A percentile compares a stretch with the other conserved stretches of the same genome.
Conservation (phyloP, 2,113 vertebrate genomes). For the Paramormyrops kingsleyae region DNA sequence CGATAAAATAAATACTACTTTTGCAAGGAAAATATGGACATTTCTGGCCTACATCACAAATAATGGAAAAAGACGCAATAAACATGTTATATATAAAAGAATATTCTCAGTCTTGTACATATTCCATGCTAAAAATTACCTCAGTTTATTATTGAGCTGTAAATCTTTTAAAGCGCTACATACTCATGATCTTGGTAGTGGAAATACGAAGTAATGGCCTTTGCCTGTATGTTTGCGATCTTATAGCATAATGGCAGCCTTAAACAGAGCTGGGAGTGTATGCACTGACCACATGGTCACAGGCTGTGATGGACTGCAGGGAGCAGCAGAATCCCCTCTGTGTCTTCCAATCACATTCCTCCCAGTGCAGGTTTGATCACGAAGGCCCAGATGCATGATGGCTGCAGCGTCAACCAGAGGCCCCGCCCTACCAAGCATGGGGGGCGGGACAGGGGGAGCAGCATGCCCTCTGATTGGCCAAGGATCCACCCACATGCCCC, state of each 20-base stretch:
- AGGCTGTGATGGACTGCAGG: not conserved
- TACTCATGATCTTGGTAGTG: not conserved
- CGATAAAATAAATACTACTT: not conserved
- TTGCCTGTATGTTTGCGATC: not conserved
- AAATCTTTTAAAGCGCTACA: not conserved
- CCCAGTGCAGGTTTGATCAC: not conserved
- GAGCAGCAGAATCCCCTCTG: not conserved
- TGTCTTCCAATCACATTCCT: not conserved
- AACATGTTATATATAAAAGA: not conserved
- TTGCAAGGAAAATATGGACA: not conserved
- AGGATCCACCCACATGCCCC: not conserved
- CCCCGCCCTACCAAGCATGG: not conserved
- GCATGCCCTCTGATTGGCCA: not conserved
- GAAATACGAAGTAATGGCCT: not conserved
- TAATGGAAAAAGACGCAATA: not conserved
- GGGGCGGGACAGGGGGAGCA: not conserved
- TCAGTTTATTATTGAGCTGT: not conserved
- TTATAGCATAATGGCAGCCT: not conserved
- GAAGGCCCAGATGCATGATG: not conserved
- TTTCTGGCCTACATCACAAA: not conserved
- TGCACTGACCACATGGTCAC: not conserved
- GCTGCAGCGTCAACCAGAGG: not conserved
- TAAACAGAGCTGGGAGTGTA: not conserved
- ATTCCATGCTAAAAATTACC: not conserved
- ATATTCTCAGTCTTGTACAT: not conserved